Evolutionary conservation across 2,888 invertebrate species (phyloP).

Genomic region (Allygus modestus): DNA sequence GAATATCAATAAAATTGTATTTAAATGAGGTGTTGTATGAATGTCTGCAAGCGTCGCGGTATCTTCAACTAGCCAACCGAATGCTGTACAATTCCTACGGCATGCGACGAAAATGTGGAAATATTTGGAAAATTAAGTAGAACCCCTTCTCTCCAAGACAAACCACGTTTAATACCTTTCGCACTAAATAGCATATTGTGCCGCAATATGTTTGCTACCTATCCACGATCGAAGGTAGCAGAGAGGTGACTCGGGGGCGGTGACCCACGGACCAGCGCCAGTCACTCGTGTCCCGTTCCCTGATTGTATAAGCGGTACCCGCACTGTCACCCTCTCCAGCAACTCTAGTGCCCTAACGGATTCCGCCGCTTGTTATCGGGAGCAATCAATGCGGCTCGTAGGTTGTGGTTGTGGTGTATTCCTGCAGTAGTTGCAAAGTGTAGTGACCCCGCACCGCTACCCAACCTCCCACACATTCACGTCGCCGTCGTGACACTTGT

Average conservation of each 20-base stretch:
- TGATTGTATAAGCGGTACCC: background rate
- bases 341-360: conserved; percentile 21
- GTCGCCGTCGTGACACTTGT: conserved; percentile 2
- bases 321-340: conserved; percentile 11
- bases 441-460: background rate
- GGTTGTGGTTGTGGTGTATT: background rate
- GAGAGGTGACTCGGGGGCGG: background rate
- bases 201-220: too few species aligned
- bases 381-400: background rate
- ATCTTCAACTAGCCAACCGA: too few species aligned
- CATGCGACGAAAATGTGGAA: too few species aligned
- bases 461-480: background rate
- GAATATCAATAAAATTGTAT: too few species aligned
- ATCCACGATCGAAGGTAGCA: too few species aligned
- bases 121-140: too few species aligned
- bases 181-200: too few species aligned
- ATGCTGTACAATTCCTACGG: too few species aligned
- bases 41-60: too few species aligned
- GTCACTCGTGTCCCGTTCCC: background rate
- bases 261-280: background rate
- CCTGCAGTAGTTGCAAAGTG: background rate
- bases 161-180: too few species aligned
- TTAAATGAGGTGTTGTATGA: too few species aligned
- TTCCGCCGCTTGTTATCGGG: background rate
- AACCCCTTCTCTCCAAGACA: too few species aligned